Conservation (phyloP, 1,140 invertebrate genomes). For the Papilio aristodemus region DNA sequence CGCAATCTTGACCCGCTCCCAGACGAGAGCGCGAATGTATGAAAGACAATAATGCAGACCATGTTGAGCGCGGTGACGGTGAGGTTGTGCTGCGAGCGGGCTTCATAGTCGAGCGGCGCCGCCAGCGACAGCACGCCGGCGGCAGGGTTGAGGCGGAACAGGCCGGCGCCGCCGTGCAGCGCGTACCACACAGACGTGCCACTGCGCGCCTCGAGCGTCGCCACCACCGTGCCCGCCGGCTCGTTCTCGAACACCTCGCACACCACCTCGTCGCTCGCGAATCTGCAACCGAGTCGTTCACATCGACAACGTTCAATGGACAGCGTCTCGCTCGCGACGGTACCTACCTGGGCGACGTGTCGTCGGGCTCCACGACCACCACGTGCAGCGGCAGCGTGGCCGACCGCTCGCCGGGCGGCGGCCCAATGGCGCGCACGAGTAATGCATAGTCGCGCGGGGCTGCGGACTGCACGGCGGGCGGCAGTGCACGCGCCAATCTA, state of each 20-base stretch:
- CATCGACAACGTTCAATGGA: slow-evolving; percentile 78
- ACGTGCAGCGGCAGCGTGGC: slow-evolving; percentile 92
- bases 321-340: slow-evolving; percentile 73
- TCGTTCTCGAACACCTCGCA: slow-evolving; percentile 93
- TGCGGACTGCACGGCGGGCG: slow-evolving; percentile 79
- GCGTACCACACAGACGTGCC: slow-evolving; percentile 91
- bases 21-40: neutral
- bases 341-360: slow-evolving; percentile 87
- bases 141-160: slow-evolving; percentile 91
- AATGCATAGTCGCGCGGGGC: slow-evolving; percentile 90
- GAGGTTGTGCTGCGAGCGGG: slow-evolving; percentile 87
- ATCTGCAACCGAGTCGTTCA: slow-evolving; percentile 68
- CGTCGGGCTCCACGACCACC: slow-evolving; percentile 92
- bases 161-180: slow-evolving; percentile 88
- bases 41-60: slow-evolving; percentile 78
- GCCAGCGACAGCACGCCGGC: slow-evolving; percentile 90
- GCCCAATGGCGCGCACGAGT: slow-evolving; percentile 89
- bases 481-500: slow-evolving; percentile 86
- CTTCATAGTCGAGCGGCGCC: slow-evolving; percentile 89
- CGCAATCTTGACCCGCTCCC: no score
- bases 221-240: slow-evolving; percentile 88
- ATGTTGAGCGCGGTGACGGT: slow-evolving; percentile 92
- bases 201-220: slow-evolving; percentile 88
- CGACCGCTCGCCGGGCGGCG: slow-evolving; percentile 87
- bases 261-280: slow-evolving; percentile 80